Conservation (phyloP, 2,888 invertebrate species). For the Leucoma salicis region DNA sequence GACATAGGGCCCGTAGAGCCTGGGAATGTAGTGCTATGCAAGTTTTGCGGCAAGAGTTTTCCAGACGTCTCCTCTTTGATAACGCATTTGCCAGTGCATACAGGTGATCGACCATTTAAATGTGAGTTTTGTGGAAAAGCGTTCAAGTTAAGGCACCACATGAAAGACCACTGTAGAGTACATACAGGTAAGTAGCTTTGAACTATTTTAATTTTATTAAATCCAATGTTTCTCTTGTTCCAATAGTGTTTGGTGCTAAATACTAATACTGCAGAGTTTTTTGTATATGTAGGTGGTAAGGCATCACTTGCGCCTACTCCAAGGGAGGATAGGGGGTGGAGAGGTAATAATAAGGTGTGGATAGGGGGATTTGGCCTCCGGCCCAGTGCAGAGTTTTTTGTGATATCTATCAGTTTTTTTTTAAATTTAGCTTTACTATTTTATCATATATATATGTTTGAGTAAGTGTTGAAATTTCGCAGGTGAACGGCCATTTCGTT, state of each 20-base stretch:
- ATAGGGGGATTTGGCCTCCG: no score
- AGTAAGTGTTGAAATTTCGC: constrained; percentile 36
- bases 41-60: constrained; percentile 96
- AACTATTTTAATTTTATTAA: neutral
- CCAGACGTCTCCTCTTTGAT: constrained; percentile 94
- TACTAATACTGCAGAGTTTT: no score
- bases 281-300: no score
- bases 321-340: no score
- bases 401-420: no score
- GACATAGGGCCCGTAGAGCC: constrained; percentile 84
- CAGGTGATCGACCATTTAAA: constrained; percentile 94
- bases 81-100: constrained; percentile 93
- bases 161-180: constrained; percentile 97
- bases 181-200: constrained; percentile 86
- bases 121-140: constrained; percentile 97
- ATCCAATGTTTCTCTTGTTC: neutral
- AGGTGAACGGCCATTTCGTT: constrained; percentile 94
- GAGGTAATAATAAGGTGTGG: no score
- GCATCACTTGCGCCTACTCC: no score
- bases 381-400: no score
- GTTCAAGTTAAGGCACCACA: constrained; percentile 95
- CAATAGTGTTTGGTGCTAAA: no score
- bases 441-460: neutral
- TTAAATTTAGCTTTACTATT: neutral
- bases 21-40: constrained; percentile 92